Evolutionary conservation across 92 coral and sea anemone species (phyloP), one percentile per base, ranked within the genome.

Genomic region (Porites lobata): DNA sequence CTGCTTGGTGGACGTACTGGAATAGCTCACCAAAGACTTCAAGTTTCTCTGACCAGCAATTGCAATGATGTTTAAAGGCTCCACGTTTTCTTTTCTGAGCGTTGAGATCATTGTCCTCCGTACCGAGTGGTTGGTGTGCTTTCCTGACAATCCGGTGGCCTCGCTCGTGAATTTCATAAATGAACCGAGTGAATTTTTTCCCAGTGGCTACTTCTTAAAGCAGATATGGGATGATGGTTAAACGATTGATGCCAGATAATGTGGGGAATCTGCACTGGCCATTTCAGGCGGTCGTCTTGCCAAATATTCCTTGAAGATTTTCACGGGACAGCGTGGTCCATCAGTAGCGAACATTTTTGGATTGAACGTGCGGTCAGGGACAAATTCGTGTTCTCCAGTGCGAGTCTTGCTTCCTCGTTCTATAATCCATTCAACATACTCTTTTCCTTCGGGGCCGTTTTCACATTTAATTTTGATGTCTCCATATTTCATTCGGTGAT

Each of bases 381-480:
- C 78, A 54, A 69, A 73, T 51, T 88, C 80, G 32, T 83, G 74
- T 68, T 82, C 92, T 4, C 88, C 88, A 15, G 92, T 82, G 50
- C 92, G 83, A 10, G 88, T 89, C 71, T 83, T 89, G 74, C 77
- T 74, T 21, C 88, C 92, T 58, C 91, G 66, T 17, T 75, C 92
- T 1, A 65, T 68, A 18, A 67, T 50, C 92, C 89, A 89, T 24
- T 75, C 84, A 13, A 83, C 75, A 24, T 77, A 84, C 69, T 83
- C 89, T 61, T 11, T 81, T 21, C 87, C 87, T 29, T 81, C 24
- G 59, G 82, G 87, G 26, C 80, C 80, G 54, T 84, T 81, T 84
- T 84, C 92, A 15, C 65, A 2, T 58, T 72, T 77, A 52, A 83
- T 78, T 50, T 65, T 20, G 11, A 89, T n/a, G 74, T 89, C 89